phyloP scores from a whole-genome alignment of 1,140 invertebrate species.

The Sipha flava region DNA sequence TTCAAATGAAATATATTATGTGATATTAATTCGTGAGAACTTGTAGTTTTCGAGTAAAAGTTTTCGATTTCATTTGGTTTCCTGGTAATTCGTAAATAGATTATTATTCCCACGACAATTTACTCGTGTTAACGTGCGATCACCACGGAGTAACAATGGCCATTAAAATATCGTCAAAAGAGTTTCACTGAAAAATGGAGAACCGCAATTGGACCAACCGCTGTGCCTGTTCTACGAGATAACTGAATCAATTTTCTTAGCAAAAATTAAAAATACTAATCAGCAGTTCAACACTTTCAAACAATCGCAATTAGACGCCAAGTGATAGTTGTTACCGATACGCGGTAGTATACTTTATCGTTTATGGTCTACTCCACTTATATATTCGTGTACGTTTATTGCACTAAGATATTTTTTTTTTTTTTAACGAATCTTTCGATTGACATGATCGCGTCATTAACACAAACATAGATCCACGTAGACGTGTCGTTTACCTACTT shows the following conservation, averaged over 20 bases:
- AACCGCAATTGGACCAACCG: not conserved
- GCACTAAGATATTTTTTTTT: no score
- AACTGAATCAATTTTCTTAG: not conserved
- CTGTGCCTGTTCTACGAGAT: not conserved
- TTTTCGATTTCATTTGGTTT: constrained; percentile 7
- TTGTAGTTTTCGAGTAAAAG: not conserved
- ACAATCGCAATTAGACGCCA: not conserved
- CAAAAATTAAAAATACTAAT: not conserved
- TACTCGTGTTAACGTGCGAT: not conserved
- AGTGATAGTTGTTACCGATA: not conserved
- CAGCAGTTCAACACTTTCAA: not conserved
- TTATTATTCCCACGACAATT: not conserved
- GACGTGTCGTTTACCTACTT: not conserved
- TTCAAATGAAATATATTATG: not conserved
- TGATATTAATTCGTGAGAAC: not conserved
- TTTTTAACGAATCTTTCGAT: no score
- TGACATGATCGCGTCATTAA: not conserved
- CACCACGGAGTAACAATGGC: not conserved
- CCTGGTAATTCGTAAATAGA: not conserved
- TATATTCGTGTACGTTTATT: no score
- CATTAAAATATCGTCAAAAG: not conserved
- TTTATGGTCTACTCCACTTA: no score
- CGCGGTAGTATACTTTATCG: no score
- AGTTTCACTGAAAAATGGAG: not conserved
- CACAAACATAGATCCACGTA: not conserved